These are phyloP conservation scores for Zosterops japonicus DNA, from an alignment of 2,113 vertebrate species.

Conservation along the genomic window DNA sequence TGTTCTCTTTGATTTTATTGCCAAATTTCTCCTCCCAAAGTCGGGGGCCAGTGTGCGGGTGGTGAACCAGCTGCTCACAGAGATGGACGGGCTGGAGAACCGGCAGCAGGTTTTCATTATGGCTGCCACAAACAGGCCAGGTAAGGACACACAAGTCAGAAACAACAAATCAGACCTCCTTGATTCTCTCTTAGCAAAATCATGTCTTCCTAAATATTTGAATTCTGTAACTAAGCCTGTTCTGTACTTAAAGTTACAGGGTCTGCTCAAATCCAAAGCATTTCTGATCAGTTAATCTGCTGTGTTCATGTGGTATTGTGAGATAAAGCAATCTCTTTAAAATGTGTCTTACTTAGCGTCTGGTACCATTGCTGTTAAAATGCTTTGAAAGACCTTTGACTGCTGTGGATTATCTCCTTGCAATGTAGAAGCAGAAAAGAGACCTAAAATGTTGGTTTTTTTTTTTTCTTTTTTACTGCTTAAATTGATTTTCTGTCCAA, in stretches of 20 bases:
- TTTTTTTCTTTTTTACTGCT: neutral
- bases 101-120: constrained; percentile 93
- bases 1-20: neutral
- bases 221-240: neutral
- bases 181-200: neutral
- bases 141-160: constrained; percentile 64
- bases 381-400: neutral
- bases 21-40: constrained; percentile 62
- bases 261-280: neutral
- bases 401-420: neutral
- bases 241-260: neutral
- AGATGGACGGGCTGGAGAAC: constrained; percentile 94
- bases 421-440: neutral
- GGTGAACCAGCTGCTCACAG: constrained; percentile 95
- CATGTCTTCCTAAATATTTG: neutral
- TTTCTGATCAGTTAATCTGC: neutral
- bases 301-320: neutral
- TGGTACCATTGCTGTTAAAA: neutral
- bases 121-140: constrained; percentile 97
- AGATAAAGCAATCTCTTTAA: neutral
- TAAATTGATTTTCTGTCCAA: neutral
- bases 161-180: rapidly evolving
- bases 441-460: neutral
- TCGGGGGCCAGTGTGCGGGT: constrained; percentile 90
- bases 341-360: neutral